Evolutionary conservation across 2,797 vertebrate species (phyloP), one percentile per base, ranked within the genome.

Genomic region (Sardinella longiceps): DNA sequence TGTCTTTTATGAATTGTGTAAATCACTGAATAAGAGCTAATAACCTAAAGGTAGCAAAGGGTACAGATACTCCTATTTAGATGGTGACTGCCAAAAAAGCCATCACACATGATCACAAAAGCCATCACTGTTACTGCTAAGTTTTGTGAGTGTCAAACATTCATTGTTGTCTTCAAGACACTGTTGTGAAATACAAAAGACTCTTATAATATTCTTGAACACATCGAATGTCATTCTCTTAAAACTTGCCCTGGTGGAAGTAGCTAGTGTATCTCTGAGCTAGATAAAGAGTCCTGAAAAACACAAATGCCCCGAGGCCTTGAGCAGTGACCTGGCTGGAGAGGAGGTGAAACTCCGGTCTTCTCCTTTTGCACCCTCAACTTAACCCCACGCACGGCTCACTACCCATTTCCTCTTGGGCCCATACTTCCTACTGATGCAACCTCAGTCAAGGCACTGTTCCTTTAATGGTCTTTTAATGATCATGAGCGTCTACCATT

Each of bases 21-120:
- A 77, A 77, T 77, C 70, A 77, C 70, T 77, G 70, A 37, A 77
- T 39, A 15, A 77, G 18, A 77, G 18, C 70, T 77, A 6, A 66
- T 39, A 3, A 77, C 56, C 6, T 6, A 58, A 23, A 7, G 56
- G 56, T 10, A 25, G 23, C 20, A 58, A 58, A 58, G 23, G 5
- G 23, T 58, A 20, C 7, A n/a, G 23, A n/a, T 25, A n/a, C 5
- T 9, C 56, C 23, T 9, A 25, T 58, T 58, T 58, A 58, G 56
- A n/a, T 2, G 1, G 23, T 58, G 56, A 58, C n/a, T 58, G 20
- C 25, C 56, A 23, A n/a, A n/a, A n/a, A 58, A n/a, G 23, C 6
- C 5, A 58, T 25, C 23, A 58, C 20, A n/a, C n/a, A 18, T 58
- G 10, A 6, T 58, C 56, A 23, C n/a, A n/a, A n/a, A 58, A n/a